phyloP scores from a whole-genome alignment of 2,113 vertebrate species.

The Desmodus rotundus region DNA sequence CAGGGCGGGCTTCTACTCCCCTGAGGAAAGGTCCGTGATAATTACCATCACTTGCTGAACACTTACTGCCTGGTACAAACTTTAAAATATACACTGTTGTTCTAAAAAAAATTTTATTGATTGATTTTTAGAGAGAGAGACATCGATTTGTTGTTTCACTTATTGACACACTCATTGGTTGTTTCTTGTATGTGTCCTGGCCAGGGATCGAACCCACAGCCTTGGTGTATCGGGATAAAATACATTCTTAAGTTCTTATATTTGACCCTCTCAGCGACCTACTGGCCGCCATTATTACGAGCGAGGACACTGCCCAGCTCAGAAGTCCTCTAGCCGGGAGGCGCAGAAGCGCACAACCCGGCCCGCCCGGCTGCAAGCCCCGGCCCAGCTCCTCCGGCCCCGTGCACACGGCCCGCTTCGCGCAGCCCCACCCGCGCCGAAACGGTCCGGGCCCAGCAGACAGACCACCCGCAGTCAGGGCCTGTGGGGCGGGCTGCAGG shows the following conservation, averaged over 20 bases:
- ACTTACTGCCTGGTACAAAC: not conserved
- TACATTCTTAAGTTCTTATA: not conserved
- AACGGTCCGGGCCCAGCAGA: not conserved
- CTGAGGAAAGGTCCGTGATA: not conserved
- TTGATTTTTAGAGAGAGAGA: too few relatives aligned
- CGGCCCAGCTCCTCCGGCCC: not conserved
- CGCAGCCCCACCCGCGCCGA: too few relatives aligned
- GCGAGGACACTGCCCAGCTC: not conserved
- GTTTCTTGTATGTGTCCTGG: too few relatives aligned
- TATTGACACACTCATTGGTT: too few relatives aligned
- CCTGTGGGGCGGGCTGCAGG: rapidly evolving
- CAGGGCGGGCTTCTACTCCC: not conserved
- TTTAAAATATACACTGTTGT: not conserved
- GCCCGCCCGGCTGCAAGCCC: not conserved
- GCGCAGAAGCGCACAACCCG: not conserved
- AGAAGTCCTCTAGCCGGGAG: not conserved
- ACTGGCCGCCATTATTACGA: not conserved
- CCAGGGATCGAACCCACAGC: too few relatives aligned
- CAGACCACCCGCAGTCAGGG: not conserved
- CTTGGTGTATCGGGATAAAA: too few relatives aligned
- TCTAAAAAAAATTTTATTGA: too few relatives aligned
- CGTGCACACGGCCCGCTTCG: too few relatives aligned
- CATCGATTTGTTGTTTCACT: too few relatives aligned
- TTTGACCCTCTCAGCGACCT: not conserved
- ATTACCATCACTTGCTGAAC: not conserved